These are phyloP conservation scores for Leptopilina boulardi DNA, from an alignment of 1,140 invertebrate genomes.

Conservation along the genomic window DNA sequence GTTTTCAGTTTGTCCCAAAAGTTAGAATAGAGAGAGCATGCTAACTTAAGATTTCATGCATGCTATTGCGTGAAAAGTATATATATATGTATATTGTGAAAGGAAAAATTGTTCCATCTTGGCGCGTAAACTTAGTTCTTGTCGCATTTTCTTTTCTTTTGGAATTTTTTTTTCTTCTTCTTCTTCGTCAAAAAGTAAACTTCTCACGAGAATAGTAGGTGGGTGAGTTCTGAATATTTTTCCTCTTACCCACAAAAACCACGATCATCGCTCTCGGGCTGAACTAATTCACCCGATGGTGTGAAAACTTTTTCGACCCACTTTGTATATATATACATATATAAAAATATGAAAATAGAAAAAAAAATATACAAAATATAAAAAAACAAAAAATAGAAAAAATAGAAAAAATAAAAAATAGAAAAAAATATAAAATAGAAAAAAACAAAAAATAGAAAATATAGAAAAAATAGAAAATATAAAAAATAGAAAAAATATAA, in stretches of 20 bases:
- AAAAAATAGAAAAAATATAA: too few relatives aligned
- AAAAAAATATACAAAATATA: too few relatives aligned
- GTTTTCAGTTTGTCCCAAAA: slow-evolving; percentile 25
- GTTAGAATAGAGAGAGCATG: slow-evolving; percentile 38
- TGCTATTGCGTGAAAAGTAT: slow-evolving; percentile 66
- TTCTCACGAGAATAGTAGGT: slow-evolving; percentile 45
- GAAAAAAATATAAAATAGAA: too few relatives aligned
- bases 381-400: too few relatives aligned
- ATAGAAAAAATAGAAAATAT: too few relatives aligned
- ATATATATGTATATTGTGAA: slow-evolving; percentile 35
- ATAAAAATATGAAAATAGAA: too few relatives aligned
- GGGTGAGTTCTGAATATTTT: slow-evolving; percentile 66
- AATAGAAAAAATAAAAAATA: too few relatives aligned
- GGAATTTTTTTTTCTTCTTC: slow-evolving; percentile 34
- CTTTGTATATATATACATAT: slow-evolving; percentile 32
- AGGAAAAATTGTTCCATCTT: slow-evolving; percentile 68
- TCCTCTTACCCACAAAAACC: slow-evolving; percentile 51
- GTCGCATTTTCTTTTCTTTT: slow-evolving; percentile 38
- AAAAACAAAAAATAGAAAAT: too few relatives aligned
- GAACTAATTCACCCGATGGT: slow-evolving; percentile 57
- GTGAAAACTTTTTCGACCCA: slow-evolving; percentile 61
- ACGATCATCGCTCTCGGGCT: slow-evolving; percentile 60
- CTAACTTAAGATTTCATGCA: slow-evolving; percentile 70
- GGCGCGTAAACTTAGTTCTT: slow-evolving; percentile 56
- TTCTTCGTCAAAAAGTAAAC: slow-evolving; percentile 58